Percentiles rank a stretch among this genome's conserved stretches.
phyloP scores from a whole-genome alignment of 2,797 vertebrate genomes.

The Tympanoctomys barrerae region DNA sequence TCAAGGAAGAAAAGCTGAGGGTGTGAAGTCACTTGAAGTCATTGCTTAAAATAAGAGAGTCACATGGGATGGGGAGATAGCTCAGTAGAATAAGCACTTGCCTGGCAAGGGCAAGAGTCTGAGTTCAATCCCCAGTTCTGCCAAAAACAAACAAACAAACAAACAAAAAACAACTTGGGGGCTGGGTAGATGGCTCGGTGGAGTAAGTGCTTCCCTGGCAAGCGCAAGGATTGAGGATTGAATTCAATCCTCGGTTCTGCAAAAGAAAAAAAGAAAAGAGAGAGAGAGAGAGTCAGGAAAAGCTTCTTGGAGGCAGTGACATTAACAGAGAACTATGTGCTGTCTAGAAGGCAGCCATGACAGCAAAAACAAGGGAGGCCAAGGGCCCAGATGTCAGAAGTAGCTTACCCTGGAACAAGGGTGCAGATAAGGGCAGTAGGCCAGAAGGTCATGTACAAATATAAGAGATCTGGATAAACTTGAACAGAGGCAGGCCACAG shows the following conservation, averaged over 20 bases:
- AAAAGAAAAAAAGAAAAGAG: too few species aligned
- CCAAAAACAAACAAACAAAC: too few species aligned
- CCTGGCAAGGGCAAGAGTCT: too few species aligned
- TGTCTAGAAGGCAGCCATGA: neutral
- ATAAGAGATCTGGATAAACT: neutral
- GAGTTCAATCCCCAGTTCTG: too few species aligned
- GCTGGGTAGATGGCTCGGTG: too few species aligned
- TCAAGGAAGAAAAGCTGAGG: neutral
- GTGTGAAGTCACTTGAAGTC: neutral
- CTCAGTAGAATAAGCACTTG: too few species aligned
- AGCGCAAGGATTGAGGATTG: too few species aligned
- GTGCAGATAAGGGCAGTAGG: neutral
- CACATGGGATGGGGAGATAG: too few species aligned
- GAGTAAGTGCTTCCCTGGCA: too few species aligned
- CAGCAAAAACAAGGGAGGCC: neutral
- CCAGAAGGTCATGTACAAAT: neutral
- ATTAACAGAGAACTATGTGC: slow-evolving; percentile 3
- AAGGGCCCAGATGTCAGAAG: neutral
- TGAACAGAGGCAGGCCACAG: neutral
- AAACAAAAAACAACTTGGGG: too few species aligned
- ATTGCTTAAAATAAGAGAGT: neutral
- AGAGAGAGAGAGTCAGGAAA: neutral
- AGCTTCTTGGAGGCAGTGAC: neutral
- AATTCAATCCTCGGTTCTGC: too few species aligned
- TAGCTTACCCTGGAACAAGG: neutral